Percentiles rank a stretch among this genome's conserved stretches.
phyloP scores from a whole-genome alignment of 2,113 vertebrate species.

The Dicaeum eximium region DNA sequence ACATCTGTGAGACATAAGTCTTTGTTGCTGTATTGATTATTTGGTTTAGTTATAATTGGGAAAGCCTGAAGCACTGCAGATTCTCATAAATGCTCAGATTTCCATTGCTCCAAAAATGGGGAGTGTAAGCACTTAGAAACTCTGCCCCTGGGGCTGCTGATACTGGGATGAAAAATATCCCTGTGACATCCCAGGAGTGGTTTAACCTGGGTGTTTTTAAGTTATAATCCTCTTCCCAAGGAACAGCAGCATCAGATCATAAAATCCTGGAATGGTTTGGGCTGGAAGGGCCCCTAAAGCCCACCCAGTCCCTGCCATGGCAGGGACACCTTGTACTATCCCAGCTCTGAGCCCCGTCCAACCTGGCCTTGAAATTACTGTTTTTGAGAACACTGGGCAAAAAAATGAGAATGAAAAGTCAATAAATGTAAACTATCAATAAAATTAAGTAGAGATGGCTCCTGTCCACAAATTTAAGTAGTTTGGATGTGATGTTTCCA shows the following conservation, averaged over 20 bases:
- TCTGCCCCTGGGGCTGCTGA: neutral
- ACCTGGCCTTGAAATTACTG: neutral
- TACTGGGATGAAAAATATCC: neutral
- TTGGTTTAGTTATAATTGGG: neutral
- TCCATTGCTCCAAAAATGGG: neutral
- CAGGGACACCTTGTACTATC: neutral
- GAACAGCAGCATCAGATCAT: neutral
- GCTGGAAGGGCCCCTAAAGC: neutral
- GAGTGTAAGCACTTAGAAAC: neutral
- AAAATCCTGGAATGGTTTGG: neutral
- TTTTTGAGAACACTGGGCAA: neutral
- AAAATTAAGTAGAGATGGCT: neutral
- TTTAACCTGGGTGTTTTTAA: neutral
- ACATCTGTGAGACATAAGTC: neutral
- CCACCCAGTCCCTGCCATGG: neutral
- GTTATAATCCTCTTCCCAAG: neutral
- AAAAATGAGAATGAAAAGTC: neutral
- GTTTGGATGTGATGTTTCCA: neutral
- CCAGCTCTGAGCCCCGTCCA: neutral
- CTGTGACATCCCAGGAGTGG: neutral
- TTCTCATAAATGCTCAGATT: neutral
- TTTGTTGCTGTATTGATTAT: neutral
- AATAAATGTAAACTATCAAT: neutral
- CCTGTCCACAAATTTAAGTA: neutral
- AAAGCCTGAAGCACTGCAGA: rapidly evolving